Evolutionary conservation across 2,113 vertebrate genomes (phyloP), one percentile per base, ranked within the genome.

Genomic region (Epinephelus lanceolatus): DNA sequence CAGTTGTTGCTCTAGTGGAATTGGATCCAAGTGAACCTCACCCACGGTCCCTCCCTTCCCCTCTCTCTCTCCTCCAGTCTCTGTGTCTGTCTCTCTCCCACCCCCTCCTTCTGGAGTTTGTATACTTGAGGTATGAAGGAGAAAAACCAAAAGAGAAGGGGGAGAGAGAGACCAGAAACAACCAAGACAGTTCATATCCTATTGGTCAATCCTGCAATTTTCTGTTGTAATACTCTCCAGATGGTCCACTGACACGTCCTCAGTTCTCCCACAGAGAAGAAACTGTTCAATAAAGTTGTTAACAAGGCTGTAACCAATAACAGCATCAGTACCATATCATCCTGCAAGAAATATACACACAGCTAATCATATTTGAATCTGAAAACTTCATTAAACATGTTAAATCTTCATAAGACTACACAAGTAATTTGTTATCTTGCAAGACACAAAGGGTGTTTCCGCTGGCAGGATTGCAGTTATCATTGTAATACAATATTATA

Each of bases 171-270:
- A 49, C 5, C 60, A 70, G 18, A 76, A 84, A 60, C 25, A 67
- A 67, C 57, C 15, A 60, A 40, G 1, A 37, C 17, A 45, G 61
- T 79, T 75, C 19, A 68, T 18, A 72, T 10, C 52, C 15, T 9
- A 69, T 59, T 81, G 76, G 69, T 84, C 45, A 30, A 70, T 55
- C 23, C 69, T 71, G 70, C 37, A 49, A 15, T 81, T 81, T 77
- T 65, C 52, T 47, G 18, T 15, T 61, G 27, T 86, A 87, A 88
- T 80, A n/a, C 6, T 79, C 80, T 84, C 89, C 88, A 90, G 89
- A 91, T 86, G 84, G 55, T 27, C 12, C 12, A 23, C 67, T 80
- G 87, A 90, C 89, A 92, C 89, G 85, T 92, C 86, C 67, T 84
- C 84, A 90, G 53, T 69, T 81, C 80, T 79, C 33, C 69, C 25